A percentile compares a stretch with the other conserved stretches of the same genome.
These are phyloP conservation scores for Goniozus legneri DNA, from an alignment of 1,140 invertebrate species.

Conservation along the genomic window DNA sequence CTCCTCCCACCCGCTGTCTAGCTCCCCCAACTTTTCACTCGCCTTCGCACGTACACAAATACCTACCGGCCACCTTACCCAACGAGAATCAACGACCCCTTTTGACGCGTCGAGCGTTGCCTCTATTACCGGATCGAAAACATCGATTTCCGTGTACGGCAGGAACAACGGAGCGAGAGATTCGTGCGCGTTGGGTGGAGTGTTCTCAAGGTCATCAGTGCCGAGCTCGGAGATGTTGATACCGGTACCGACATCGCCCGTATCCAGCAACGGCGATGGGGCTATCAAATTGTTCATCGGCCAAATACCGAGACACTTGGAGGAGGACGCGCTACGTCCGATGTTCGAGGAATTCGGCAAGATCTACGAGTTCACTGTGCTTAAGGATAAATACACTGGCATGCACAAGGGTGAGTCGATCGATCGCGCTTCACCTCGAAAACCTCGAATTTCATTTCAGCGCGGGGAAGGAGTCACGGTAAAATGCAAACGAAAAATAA, in stretches of 20 bases:
- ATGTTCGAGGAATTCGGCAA: conserved; percentile 92
- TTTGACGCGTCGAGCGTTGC: no score
- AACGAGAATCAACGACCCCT: no score
- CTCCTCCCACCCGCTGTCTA: not conserved
- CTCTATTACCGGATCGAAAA: no score
- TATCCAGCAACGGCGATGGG: conserved; percentile 42
- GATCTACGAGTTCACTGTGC: conserved; percentile 89
- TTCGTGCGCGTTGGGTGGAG: no score
- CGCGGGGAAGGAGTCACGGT: no score
- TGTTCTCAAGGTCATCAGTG: not conserved
- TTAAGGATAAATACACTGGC: conserved; percentile 90
- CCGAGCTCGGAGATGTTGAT: conserved; percentile 29
- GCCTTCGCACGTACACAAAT: no score
- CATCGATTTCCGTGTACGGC: no score
- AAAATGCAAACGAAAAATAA: no score
- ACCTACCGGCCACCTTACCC: no score
- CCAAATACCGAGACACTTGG: conserved; percentile 88
- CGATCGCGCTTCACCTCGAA: not conserved
- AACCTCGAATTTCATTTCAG: not conserved
- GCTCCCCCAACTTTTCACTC: conserved; percentile 6
- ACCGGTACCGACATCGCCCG: conserved; percentile 19
- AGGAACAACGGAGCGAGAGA: no score
- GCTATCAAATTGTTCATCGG: conserved; percentile 87
- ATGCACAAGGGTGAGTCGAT: conserved; percentile 81
- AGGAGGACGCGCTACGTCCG: conserved; percentile 83